Evolutionary conservation across 2,113 vertebrate species (phyloP).

Genomic region (Ginglymostoma cirratum): DNA sequence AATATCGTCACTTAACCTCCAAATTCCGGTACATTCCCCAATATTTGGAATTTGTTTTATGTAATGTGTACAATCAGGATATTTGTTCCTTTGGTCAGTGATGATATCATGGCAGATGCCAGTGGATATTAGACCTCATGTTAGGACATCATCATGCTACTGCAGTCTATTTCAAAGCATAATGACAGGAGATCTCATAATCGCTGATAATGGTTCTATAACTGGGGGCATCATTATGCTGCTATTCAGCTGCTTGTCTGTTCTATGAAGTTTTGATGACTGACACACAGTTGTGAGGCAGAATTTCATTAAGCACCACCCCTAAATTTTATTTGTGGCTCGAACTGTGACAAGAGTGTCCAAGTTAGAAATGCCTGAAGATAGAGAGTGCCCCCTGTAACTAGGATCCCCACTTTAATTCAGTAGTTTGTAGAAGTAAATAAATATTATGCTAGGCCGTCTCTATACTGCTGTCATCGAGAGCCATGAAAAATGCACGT

Average conservation of each 20-base stretch:
- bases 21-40: neutral
- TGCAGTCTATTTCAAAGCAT: neutral
- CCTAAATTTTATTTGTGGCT: neutral
- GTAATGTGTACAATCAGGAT: neutral
- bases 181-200: neutral
- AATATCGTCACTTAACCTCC: neutral
- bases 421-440: neutral
- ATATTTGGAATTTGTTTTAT: neutral
- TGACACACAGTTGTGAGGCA: neutral
- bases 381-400: neutral
- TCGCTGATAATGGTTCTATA: neutral
- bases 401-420: neutral
- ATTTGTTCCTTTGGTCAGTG: neutral
- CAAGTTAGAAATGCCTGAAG: neutral
- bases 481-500: neutral
- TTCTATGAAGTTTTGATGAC: neutral
- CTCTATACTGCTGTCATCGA: slow-evolving; percentile 1
- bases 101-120: neutral
- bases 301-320: neutral
- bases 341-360: neutral
- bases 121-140: neutral
- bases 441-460: neutral
- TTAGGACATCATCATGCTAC: too few species aligned
- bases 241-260: neutral
- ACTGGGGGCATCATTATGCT: neutral